Percentiles rank a stretch among this genome's conserved stretches.
Conservation (phyloP, 2,113 vertebrate species). For the Raphicerus campestris region DNA sequence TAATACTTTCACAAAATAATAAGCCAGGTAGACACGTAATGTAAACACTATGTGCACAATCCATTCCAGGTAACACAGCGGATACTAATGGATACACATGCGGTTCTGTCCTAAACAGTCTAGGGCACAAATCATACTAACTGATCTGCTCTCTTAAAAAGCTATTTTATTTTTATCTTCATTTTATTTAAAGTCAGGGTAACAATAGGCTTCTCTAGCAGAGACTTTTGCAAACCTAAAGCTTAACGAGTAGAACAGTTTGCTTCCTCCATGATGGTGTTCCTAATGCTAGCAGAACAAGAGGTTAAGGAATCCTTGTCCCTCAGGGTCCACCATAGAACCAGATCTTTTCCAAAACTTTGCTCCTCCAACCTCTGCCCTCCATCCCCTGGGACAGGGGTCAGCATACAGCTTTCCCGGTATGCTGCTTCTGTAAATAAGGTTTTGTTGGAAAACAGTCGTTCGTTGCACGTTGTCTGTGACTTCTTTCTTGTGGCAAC, state of each 20-base stretch:
- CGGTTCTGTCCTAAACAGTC: neutral
- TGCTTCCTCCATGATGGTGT: no score
- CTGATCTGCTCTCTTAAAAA: neutral
- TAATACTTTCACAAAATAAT: neutral
- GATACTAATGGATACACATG: rapidly evolving
- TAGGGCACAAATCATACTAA: neutral
- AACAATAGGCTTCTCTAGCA: neutral
- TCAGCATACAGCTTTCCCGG: rapidly evolving
- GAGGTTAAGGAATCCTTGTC: neutral
- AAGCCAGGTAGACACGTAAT: neutral
- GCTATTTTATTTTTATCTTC: neutral
- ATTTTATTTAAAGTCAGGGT: neutral
- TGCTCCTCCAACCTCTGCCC: neutral
- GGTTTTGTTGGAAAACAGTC: neutral
- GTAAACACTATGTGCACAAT: rapidly evolving
- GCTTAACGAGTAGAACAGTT: neutral
- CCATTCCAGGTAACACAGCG: neutral
- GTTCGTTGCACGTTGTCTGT: neutral
- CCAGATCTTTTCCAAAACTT: neutral
- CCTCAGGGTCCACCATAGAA: rapidly evolving
- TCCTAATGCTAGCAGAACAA: neutral
- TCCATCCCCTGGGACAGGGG: rapidly evolving
- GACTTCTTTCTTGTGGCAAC: neutral
- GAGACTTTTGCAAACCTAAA: neutral
- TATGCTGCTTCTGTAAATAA: neutral